Conservation (phyloP, 2,113 vertebrate genomes). For the Protomyctophum bolini region DNA sequence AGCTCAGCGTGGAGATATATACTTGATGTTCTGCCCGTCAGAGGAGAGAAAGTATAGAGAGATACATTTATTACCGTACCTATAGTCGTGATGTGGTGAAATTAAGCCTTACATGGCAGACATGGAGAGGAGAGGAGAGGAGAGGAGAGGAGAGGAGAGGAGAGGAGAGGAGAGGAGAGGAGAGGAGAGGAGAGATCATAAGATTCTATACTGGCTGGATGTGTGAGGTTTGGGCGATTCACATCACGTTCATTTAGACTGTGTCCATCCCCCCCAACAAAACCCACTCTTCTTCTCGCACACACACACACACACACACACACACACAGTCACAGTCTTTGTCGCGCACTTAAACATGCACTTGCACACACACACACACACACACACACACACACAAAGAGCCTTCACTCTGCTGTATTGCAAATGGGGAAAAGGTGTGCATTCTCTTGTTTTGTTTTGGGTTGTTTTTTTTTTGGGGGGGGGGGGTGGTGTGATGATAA, state of each 20-base stretch:
- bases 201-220: neutral
- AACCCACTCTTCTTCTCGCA: neutral
- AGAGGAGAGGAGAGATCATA: neutral
- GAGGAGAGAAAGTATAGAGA: too few species aligned
- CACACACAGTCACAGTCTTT: slow-evolving; percentile 5
- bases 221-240: slow-evolving; percentile 26
- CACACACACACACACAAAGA: slow-evolving; percentile 10
- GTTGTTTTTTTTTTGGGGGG: too few species aligned
- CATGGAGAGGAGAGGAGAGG: neutral
- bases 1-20: too few species aligned
- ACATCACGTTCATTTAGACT: slow-evolving; percentile 31
- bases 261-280: slow-evolving; percentile 38
- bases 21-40: too few species aligned
- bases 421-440: too few species aligned
- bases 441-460: too few species aligned
- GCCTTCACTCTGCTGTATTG: too few species aligned
- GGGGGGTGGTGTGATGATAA: neutral
- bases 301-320: neutral
- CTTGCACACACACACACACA: slow-evolving; percentile 10
- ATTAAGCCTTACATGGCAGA: neutral
- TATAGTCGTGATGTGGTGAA: too few species aligned
- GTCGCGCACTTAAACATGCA: neutral
- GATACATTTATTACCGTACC: too few species aligned
- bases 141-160: neutral
- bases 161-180: neutral